Evolutionary conservation across 2,113 vertebrate species (phyloP).

Genomic region (Myrmecobius fasciatus): DNA sequence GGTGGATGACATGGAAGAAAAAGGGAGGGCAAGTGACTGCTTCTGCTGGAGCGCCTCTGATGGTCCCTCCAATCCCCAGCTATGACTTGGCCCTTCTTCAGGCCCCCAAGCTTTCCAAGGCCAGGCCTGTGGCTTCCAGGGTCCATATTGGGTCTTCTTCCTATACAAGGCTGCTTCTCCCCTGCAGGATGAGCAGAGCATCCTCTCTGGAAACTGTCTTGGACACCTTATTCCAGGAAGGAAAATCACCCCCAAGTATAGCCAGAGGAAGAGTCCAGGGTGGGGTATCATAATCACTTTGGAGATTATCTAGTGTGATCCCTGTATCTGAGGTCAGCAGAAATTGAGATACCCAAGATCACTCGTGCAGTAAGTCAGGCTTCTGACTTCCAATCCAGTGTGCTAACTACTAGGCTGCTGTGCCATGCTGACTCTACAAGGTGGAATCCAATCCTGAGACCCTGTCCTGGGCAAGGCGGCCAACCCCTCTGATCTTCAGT

Average conservation of each 20-base stretch:
- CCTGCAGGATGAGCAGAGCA: neutral
- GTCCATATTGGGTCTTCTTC: neutral
- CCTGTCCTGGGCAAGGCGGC: neutral
- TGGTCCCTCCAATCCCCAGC: neutral
- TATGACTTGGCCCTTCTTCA: neutral
- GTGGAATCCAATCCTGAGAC: neutral
- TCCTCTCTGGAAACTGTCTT: neutral
- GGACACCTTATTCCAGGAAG: neutral
- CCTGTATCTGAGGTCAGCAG: neutral
- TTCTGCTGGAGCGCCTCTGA: neutral
- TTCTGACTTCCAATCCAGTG: neutral
- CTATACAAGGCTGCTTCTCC: neutral
- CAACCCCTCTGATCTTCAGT: neutral
- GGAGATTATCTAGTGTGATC: neutral
- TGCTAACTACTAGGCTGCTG: neutral
- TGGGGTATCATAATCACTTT: neutral
- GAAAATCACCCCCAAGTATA: too few species aligned
- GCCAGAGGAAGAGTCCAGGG: neutral
- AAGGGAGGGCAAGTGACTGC: neutral
- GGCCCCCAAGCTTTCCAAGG: neutral
- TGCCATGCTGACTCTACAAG: neutral
- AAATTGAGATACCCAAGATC: neutral
- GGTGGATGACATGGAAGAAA: conserved; percentile 7
- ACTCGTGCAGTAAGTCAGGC: neutral
- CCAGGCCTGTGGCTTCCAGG: neutral